Evolutionary conservation across 1,140 invertebrate species (phyloP), one percentile per base, ranked within the genome.

Genomic region (Acromyrmex charruanus): DNA sequence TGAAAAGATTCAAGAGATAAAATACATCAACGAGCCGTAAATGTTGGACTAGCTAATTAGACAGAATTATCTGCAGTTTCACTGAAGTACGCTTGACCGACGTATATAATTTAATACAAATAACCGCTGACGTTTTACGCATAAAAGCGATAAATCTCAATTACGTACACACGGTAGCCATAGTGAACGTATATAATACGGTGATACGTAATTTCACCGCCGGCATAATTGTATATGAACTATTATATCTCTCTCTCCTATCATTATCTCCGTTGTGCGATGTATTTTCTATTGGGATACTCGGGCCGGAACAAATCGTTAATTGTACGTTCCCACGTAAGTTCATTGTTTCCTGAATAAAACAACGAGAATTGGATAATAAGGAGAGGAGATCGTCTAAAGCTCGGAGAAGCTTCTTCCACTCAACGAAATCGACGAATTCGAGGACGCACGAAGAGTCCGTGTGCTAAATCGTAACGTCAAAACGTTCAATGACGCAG

Each of bases 121-220:
- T 31, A 49, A 49, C 44, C 7, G 61, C 6, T 53, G 25, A 21
- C 18, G 44, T 51, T 79, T 79, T 51, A 28, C 25, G 44, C 65
- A 69, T 79, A 49, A 79, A 51, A 31, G 59, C 35, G 35, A 58
- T 71, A 79, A 31, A 71, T 81, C 63, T 81, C 49, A 58, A 69
- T 71, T 71, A 81, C 63, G 3, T 12, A 63, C 49, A 44, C 28
- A 25, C 28, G 14, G 18, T 53, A 79, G 25, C 28, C 71, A n/a
- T 7, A 7, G 49, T 14, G 25, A 65, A 25, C 25, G 39, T 18
- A 16, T 31, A 35, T 66, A 31, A 66, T 77, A 65, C 31, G 16
- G 21, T 44, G 35, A 79, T 31, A 21, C 44, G 12, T 65, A 79
- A 65, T 58, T 44, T 71, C 51, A 44, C 31, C 51, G 25, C 44